Conservation (phyloP, 2,113 vertebrate species). For the Tapirus terrestris region DNA sequence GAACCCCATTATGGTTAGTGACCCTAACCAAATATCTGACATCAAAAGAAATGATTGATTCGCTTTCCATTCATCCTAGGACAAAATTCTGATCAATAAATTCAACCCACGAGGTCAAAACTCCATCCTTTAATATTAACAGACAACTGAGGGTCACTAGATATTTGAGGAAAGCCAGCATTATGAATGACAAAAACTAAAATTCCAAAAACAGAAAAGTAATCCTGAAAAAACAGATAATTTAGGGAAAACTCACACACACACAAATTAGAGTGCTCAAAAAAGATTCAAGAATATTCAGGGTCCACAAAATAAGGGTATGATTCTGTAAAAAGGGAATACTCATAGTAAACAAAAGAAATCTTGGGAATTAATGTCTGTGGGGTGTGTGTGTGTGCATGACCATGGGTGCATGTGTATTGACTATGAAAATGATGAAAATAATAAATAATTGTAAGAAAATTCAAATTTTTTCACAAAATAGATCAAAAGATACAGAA, state of each 20-base stretch:
- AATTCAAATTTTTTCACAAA: not conserved
- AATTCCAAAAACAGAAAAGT: not conserved
- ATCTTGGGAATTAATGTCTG: not conserved
- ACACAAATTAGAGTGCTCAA: not conserved
- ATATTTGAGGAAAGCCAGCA: not conserved
- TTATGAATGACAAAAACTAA: not conserved
- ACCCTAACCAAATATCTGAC: not conserved
- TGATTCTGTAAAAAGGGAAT: not conserved
- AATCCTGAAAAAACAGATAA: not conserved
- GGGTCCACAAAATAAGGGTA: not conserved
- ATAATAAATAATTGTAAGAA: not conserved
- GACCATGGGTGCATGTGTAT: not conserved
- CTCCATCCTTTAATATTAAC: not conserved
- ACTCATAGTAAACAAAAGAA: not conserved
- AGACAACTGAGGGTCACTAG: not conserved
- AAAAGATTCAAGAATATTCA: not conserved
- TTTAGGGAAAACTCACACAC: not conserved
- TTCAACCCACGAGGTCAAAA: not conserved
- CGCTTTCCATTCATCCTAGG: not conserved
- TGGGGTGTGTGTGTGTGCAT: accelerated
- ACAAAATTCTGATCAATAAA: not conserved
- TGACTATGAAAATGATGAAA: not conserved
- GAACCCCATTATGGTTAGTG: too few species aligned
- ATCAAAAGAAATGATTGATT: not conserved
- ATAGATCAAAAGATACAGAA: not conserved